phyloP scores from a whole-genome alignment of 1,140 invertebrate species.

The Aphelinus certus region DNA sequence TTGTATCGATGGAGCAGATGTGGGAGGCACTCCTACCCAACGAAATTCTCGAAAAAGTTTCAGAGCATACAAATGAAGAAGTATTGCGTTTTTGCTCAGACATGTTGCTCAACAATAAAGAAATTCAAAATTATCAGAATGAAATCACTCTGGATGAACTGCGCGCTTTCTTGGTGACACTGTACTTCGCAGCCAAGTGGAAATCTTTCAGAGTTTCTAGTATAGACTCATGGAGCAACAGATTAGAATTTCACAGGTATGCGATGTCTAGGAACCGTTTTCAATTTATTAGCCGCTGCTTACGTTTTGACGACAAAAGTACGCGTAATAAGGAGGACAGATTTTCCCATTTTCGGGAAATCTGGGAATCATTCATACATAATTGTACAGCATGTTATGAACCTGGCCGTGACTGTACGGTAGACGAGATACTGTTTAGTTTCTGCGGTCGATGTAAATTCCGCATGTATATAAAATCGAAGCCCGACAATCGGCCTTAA shows the following conservation, averaged over 20 bases:
- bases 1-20: slow-evolving; percentile 24
- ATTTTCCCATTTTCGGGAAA: slow-evolving; percentile 41
- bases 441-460: slow-evolving; percentile 53
- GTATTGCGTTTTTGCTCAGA: slow-evolving; percentile 11
- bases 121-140: slow-evolving; percentile 33
- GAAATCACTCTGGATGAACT: slow-evolving; percentile 35
- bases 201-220: slow-evolving; percentile 23
- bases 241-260: slow-evolving; percentile 26
- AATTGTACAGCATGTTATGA: slow-evolving; percentile 22
- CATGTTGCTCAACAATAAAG: background rate
- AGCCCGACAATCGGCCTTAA: slow-evolving; percentile 53
- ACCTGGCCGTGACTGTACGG: slow-evolving; percentile 35
- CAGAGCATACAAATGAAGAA: slow-evolving; percentile 33
- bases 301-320: slow-evolving; percentile 39
- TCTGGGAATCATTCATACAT: slow-evolving; percentile 42
- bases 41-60: slow-evolving; percentile 34
- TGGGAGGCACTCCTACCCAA: slow-evolving; percentile 32
- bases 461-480: slow-evolving; percentile 42
- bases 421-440: slow-evolving; percentile 53
- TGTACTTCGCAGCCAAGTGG: slow-evolving; percentile 34
- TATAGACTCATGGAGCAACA: slow-evolving; percentile 29
- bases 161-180: slow-evolving; percentile 38
- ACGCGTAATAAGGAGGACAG: slow-evolving; percentile 31
- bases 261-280: slow-evolving; percentile 30
- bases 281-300: slow-evolving; percentile 30